Conservation (phyloP, 1,140 invertebrate genomes). For the Leucophenga varia region DNA sequence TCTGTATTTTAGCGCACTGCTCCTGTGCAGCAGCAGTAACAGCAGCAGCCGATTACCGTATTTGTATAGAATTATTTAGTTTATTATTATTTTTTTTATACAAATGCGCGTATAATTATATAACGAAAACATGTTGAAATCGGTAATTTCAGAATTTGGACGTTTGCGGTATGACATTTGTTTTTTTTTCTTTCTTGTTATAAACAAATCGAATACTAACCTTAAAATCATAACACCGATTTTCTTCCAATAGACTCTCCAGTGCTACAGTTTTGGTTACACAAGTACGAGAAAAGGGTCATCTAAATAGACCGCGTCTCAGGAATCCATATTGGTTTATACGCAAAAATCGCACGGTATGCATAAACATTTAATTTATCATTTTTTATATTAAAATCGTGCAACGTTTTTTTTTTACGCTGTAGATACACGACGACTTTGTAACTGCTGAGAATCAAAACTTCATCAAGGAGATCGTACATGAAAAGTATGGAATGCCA, state of each 20-base stretch:
- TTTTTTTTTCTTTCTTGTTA: no score
- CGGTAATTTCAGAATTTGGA: no score
- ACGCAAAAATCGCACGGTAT: conserved; percentile 59
- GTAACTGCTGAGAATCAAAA: conserved; percentile 78
- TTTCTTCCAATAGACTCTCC: conserved; percentile 8
- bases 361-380: conserved; percentile 20
- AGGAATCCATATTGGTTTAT: conserved; percentile 63
- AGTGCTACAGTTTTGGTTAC: conserved; percentile 25
- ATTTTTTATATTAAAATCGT: background rate
- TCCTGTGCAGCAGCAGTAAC: no score
- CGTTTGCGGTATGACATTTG: no score
- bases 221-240: background rate
- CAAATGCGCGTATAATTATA: no score
- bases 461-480: conserved; percentile 78
- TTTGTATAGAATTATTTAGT: no score
- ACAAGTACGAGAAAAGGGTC: conserved; percentile 51
- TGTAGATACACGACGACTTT: conserved; percentile 68
- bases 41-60: no score
- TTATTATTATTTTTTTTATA: no score
- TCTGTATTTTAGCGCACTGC: no score
- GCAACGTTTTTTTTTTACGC: conserved; percentile 27
- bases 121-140: no score
- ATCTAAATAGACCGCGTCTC: conserved; percentile 57
- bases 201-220: no score
- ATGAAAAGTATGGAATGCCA: conserved; percentile 64